Base-by-base conservation (phyloP, 2,888 invertebrate species). In the Osmoderma eremita region DNA sequence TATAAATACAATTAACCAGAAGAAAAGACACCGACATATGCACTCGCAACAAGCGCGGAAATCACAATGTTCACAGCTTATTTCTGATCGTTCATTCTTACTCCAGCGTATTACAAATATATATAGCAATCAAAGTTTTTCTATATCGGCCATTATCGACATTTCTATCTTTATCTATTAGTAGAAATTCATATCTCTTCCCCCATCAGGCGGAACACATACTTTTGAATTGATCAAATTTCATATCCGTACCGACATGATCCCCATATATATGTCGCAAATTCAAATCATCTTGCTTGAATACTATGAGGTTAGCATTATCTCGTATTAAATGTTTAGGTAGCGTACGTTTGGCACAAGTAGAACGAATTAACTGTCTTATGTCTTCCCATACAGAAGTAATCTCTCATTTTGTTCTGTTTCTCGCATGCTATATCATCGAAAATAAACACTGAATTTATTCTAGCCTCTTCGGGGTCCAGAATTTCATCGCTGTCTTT, bases 291-390 rank as follows among this genome's bases (percentile, higher is more conserved):
- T 81, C 79, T 71, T 79, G 78, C 67, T 77, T 76, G 66, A 80
- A 81, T 3, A 79, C 10, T 12, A 80, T 68, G 5, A 79, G 68
- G 69, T 81, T 81, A 4, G 74, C 69, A 72, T 81, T 80, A 69
- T 81, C 79, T 24, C 79, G 69, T 36, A 81, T 72, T 13, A 79
- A 70, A 67, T 80, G 78, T 73, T 81, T 81, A 4, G 78, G 78
- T 41, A n/a, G 78, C 74, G 71, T 79, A 79, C 22, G 75, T 77
- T 71, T 80, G 79, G 56, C 74, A 71, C 24, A 80, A 71, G 71
- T 79, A 81, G 65, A 79, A 79, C 66, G 72, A 69, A 66, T 80
- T 80, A 12, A 80, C 73, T 24, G 71, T 24, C 4, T 72, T 75
- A 71, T 80, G 79, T 18, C 79, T 72, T 4, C 78, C 76, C 73